Conservation (phyloP, 1,140 invertebrate genomes). For the Drosophila athabasca region DNA sequence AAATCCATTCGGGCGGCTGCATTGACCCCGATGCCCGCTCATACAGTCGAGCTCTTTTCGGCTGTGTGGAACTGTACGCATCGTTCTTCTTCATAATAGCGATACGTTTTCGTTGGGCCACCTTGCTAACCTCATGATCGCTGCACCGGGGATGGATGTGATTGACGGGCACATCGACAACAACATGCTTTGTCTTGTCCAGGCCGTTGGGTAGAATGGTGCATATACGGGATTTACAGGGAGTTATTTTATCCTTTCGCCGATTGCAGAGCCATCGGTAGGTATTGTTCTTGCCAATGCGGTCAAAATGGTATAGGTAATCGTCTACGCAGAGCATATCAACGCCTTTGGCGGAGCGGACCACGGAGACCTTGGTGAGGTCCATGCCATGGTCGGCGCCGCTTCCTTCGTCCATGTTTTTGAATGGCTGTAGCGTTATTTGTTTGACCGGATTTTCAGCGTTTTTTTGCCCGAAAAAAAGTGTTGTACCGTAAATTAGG, state of each 20-base stretch:
- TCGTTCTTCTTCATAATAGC: constrained; percentile 67
- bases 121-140: constrained; percentile 72
- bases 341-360: constrained; percentile 76
- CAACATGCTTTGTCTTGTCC: constrained; percentile 63
- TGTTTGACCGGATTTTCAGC: constrained; percentile 43
- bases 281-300: constrained; percentile 68
- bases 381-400: constrained; percentile 60
- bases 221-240: constrained; percentile 70
- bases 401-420: constrained; percentile 49
- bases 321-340: constrained; percentile 79
- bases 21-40: constrained; percentile 57
- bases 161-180: constrained; percentile 53
- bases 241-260: constrained; percentile 72
- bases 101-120: constrained; percentile 69
- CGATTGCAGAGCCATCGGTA: constrained; percentile 78
- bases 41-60: constrained; percentile 58
- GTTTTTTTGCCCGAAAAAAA: constrained; percentile 64
- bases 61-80: constrained; percentile 66
- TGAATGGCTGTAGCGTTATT: constrained; percentile 55
- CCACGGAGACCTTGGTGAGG: constrained; percentile 68
- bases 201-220: constrained; percentile 62
- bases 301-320: constrained; percentile 76
- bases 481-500: constrained; percentile 64
- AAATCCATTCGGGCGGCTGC: constrained; percentile 67
- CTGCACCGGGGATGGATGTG: constrained; percentile 75